These are phyloP conservation scores for Cossypha heuglini DNA, from an alignment of 2,797 vertebrate species.

Conservation along the genomic window DNA sequence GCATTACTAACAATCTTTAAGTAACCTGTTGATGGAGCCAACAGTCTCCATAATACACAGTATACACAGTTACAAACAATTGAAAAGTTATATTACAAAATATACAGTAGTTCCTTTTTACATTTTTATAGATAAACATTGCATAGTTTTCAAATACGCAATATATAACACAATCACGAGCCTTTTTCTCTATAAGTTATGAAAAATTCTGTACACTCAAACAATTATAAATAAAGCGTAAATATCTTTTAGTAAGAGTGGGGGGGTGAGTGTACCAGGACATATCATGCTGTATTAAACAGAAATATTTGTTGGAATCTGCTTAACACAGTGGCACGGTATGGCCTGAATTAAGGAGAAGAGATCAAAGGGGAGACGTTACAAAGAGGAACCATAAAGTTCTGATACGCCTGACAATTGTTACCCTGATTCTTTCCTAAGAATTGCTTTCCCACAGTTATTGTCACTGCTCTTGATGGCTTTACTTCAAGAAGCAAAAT, in stretches of 20 bases:
- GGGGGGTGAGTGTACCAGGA: neutral
- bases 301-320: neutral
- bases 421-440: neutral
- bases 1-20: neutral
- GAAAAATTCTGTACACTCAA: constrained; percentile 68
- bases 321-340: neutral
- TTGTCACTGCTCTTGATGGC: neutral
- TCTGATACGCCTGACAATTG: neutral
- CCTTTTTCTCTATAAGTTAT: constrained; percentile 57
- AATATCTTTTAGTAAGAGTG: neutral
- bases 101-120: constrained; percentile 58
- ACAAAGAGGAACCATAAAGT: neutral
- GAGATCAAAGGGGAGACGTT: neutral
- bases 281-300: neutral
- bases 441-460: neutral
- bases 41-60: neutral
- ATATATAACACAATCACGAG: constrained; percentile 34
- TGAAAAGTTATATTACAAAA: constrained; percentile 66
- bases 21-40: neutral
- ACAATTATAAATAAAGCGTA: constrained; percentile 64
- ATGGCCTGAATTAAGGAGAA: neutral
- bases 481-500: neutral
- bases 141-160: constrained; percentile 48
- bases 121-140: constrained; percentile 58
- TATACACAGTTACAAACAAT: constrained; percentile 13